Percentiles rank a stretch among this genome's conserved stretches.
phyloP scores from a whole-genome alignment of 2,113 vertebrate genomes.

The Heteronetta atricapilla region DNA sequence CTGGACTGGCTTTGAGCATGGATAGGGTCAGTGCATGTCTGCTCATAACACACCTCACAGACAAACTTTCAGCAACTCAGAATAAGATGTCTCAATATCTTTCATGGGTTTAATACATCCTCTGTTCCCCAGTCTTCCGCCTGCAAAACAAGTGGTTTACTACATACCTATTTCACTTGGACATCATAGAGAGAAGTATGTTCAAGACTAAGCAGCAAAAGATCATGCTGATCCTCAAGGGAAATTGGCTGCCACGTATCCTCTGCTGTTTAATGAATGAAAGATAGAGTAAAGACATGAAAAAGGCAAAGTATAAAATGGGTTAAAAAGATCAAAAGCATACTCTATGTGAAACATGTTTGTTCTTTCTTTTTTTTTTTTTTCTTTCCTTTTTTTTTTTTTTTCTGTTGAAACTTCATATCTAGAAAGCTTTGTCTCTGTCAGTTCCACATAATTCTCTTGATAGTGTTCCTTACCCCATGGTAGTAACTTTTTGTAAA shows the following conservation, averaged over 20 bases:
- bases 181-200: not conserved
- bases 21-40: not conserved
- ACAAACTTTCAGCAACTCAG: not conserved
- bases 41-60: not conserved
- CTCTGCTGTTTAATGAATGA: not conserved
- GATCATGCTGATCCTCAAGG: not conserved
- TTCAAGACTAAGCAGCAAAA: not conserved
- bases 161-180: not conserved
- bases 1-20: not conserved
- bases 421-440: not conserved
- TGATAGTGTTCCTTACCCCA: not conserved
- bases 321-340: not conserved
- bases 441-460: not conserved
- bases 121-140: not conserved
- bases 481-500: not conserved
- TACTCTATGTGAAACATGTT: not conserved
- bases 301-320: not conserved
- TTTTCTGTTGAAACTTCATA: not conserved
- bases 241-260: not conserved
- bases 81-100: not conserved
- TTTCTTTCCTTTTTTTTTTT: not conserved
- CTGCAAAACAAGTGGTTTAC: not conserved
- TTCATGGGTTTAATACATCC: not conserved
- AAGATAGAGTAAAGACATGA: not conserved
- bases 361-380: not conserved